phyloP scores from a whole-genome alignment of 2,888 invertebrate species.

The Drosophila paranaensis region DNA sequence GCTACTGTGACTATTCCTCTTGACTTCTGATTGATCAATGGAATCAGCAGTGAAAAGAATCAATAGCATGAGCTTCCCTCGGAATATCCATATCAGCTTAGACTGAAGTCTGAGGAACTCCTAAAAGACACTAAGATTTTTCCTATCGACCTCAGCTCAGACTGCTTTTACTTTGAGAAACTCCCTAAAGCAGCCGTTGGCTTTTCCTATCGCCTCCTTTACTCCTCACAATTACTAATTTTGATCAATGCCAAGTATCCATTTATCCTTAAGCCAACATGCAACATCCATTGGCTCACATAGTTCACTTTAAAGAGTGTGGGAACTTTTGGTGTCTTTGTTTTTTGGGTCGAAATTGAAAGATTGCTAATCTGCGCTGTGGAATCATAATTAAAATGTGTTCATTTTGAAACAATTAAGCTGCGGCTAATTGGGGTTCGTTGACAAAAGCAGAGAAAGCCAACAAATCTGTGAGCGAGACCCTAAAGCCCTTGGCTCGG shows the following conservation, averaged over 20 bases:
- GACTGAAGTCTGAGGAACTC: not conserved
- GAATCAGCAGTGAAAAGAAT: not conserved
- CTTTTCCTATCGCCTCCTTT: no score
- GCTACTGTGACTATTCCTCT: no score
- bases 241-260: not conserved
- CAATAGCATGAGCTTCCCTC: not conserved
- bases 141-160: not conserved
- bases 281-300: not conserved
- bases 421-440: constrained; percentile 31
- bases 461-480: constrained; percentile 21
- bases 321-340: constrained; percentile 4
- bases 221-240: no score
- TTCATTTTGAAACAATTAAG: constrained; percentile 16
- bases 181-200: no score
- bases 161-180: not conserved
- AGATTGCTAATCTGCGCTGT: constrained; percentile 18
- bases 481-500: constrained; percentile 33
- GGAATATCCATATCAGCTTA: no score
- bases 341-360: not conserved
- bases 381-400: constrained; percentile 20
- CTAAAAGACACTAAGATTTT: no score
- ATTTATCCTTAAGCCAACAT: not conserved
- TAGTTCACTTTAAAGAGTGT: not conserved
- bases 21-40: no score
- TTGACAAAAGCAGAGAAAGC: constrained; percentile 50